phyloP scores from a whole-genome alignment of 2,797 vertebrate species.

The Stomatorhinus walkeri region DNA sequence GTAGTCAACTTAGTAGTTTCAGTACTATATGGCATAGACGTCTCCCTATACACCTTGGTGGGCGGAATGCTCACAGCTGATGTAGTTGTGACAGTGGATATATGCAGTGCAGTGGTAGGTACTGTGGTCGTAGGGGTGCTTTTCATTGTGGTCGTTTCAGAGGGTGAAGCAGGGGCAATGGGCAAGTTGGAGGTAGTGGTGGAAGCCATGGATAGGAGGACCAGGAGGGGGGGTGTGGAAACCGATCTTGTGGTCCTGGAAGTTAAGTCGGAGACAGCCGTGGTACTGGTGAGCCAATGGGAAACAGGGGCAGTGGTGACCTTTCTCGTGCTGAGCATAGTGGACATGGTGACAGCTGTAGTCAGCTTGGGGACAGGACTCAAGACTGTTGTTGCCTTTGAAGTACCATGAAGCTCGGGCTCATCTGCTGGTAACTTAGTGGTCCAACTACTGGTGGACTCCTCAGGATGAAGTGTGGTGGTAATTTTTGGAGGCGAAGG shows the following conservation, averaged over 20 bases:
- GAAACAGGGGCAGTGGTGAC: constrained; percentile 33
- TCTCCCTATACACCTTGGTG: constrained; percentile 24
- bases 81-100: constrained; percentile 30
- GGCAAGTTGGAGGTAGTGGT: constrained; percentile 32
- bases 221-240: constrained; percentile 11
- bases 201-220: constrained; percentile 15
- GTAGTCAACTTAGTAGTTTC: constrained; percentile 31
- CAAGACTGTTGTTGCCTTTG: background rate
- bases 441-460: background rate
- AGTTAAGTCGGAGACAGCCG: constrained; percentile 18
- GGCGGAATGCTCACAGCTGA: constrained; percentile 32
- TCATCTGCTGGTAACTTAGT: background rate
- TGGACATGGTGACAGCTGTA: background rate
- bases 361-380: background rate
- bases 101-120: constrained; percentile 31
- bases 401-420: background rate
- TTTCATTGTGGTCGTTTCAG: constrained; percentile 35
- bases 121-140: constrained; percentile 33
- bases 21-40: constrained; percentile 31
- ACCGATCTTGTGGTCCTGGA: constrained; percentile 28
- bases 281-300: constrained; percentile 35
- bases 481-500: background rate
- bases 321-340: constrained; percentile 14
- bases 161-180: constrained; percentile 21
- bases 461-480: background rate